Conservation (phyloP, 2,113 vertebrate genomes). For the Isichthys henryi region DNA sequence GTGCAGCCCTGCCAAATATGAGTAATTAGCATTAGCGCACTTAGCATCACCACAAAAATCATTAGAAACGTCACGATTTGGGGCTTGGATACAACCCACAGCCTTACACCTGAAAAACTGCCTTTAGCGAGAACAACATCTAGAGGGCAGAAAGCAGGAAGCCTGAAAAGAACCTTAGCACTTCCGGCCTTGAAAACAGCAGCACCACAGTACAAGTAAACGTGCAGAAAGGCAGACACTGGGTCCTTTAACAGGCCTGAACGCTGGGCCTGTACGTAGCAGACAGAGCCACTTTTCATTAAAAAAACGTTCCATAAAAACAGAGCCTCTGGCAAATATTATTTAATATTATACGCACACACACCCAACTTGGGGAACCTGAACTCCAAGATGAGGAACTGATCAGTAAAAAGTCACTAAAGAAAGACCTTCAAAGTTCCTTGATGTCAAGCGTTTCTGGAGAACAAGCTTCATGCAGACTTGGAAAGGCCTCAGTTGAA, state of each 20-base stretch:
- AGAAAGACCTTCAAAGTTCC: background rate
- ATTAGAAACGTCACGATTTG: background rate
- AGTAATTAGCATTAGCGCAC: background rate
- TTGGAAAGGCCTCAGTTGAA: background rate
- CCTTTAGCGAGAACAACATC: background rate
- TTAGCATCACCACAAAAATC: background rate
- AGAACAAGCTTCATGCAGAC: background rate
- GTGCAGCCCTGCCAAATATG: background rate
- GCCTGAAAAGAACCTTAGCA: conserved; percentile 41
- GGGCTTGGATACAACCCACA: background rate
- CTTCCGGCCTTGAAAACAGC: conserved; percentile 44
- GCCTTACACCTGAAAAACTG: background rate
- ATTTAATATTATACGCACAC: background rate
- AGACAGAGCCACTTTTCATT: conserved; percentile 65
- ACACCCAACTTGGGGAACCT: background rate
- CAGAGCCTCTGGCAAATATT: conserved; percentile 23
- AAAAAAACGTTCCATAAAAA: conserved; percentile 28
- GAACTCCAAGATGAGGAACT: conserved; percentile 1
- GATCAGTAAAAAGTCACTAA: background rate
- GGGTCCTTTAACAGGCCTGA: conserved; percentile 55
- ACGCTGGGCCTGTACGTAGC: conserved; percentile 44
- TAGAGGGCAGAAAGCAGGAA: background rate
- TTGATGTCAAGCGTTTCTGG: background rate
- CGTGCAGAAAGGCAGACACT: conserved; percentile 46
- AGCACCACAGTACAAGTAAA: conserved; percentile 27